Conservation (phyloP, 2,797 vertebrate species). For the Peromyscus aztecus region DNA sequence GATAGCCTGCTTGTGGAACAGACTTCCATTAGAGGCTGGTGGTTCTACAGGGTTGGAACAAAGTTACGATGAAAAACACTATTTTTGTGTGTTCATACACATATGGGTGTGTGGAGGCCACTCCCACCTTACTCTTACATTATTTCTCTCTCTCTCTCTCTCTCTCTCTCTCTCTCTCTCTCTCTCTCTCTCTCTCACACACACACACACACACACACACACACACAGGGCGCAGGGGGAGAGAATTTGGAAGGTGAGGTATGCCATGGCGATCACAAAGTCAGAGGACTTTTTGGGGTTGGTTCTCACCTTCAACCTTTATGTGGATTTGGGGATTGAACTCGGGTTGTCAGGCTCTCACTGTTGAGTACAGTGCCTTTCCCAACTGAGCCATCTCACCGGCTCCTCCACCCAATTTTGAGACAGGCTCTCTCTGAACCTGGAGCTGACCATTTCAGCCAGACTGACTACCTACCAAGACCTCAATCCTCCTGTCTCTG, state of each 20-base stretch:
- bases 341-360: not conserved
- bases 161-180: no score
- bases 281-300: not conserved
- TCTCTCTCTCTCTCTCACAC: no score
- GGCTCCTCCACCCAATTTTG: not conserved
- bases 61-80: not conserved
- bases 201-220: no score
- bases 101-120: not conserved
- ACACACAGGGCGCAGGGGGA: no score
- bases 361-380: not conserved
- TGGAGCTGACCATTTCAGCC: not conserved
- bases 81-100: not conserved
- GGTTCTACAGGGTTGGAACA: constrained; percentile 1
- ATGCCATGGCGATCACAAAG: not conserved
- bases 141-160: no score
- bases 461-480: not conserved
- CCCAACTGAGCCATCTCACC: not conserved
- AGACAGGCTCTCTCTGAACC: not conserved
- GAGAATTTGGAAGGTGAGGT: not conserved
- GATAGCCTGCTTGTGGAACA: not conserved
- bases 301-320: not conserved
- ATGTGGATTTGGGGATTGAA: not conserved
- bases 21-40: not conserved
- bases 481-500: not conserved
- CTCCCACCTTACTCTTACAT: not conserved